phyloP scores from a whole-genome alignment of 2,888 invertebrate species.

The Argynnis bischoffii region DNA sequence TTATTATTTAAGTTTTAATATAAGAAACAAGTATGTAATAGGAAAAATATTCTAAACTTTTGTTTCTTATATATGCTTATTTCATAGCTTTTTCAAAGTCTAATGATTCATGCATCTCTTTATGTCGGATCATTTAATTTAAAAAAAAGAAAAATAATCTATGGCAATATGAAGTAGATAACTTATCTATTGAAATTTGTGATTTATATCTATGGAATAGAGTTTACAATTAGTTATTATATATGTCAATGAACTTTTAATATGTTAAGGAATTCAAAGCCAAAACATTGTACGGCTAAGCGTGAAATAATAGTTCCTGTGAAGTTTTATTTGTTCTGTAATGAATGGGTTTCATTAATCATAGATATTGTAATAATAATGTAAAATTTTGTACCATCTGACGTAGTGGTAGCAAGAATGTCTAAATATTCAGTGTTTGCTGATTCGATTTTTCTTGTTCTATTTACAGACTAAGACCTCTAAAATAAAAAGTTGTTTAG shows the following conservation, averaged over 20 bases:
- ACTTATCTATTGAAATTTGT: neutral
- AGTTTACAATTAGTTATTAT: slow-evolving; percentile 17
- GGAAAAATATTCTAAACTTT: too few species aligned
- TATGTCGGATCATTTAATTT: neutral
- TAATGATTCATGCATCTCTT: neutral
- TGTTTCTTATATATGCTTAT: neutral
- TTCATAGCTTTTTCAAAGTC: neutral
- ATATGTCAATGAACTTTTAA: slow-evolving; percentile 39
- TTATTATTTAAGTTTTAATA: too few species aligned
- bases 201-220: neutral
- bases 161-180: neutral
- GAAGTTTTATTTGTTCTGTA: slow-evolving; percentile 47
- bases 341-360: slow-evolving; percentile 61
- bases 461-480: too few species aligned
- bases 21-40: too few species aligned
- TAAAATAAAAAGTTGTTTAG: too few species aligned
- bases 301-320: slow-evolving; percentile 65
- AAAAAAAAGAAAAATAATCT: neutral
- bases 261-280: slow-evolving; percentile 35
- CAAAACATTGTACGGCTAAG: slow-evolving; percentile 47
- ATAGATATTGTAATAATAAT: slow-evolving; percentile 36
- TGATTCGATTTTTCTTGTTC: too few species aligned
- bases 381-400: slow-evolving; percentile 8
- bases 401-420: neutral
- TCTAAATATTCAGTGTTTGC: neutral